phyloP scores from a whole-genome alignment of 2,113 vertebrate species.

The Passerina amoena region DNA sequence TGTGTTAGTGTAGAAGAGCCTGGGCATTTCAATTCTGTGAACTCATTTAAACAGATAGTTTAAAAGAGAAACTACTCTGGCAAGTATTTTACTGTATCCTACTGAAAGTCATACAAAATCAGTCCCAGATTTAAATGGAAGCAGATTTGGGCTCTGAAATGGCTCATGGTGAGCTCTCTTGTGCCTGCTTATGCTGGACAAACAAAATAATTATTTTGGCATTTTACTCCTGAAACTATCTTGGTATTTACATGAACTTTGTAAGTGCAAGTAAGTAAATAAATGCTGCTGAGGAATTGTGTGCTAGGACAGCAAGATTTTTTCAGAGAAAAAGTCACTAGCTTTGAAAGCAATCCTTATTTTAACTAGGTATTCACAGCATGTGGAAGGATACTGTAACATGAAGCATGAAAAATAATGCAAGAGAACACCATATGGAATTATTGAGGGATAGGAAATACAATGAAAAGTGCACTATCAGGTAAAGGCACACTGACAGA shows the following conservation, averaged over 20 bases:
- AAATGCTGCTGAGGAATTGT: neutral
- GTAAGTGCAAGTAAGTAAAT: neutral
- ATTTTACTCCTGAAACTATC: neutral
- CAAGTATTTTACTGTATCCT: neutral
- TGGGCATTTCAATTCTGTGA: neutral
- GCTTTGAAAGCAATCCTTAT: neutral
- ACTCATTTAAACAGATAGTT: neutral
- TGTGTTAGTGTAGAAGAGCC: neutral
- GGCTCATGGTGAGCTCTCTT: neutral
- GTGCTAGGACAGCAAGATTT: neutral
- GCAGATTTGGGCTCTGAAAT: neutral
- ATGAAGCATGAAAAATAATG: neutral
- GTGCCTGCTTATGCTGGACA: neutral
- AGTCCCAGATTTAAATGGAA: neutral
- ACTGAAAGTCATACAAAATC: neutral
- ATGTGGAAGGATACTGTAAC: neutral
- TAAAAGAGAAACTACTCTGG: neutral
- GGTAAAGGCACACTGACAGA: neutral
- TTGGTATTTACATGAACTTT: neutral
- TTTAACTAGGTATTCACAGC: neutral
- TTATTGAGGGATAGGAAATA: neutral
- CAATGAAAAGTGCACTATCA: neutral
- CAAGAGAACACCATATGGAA: neutral
- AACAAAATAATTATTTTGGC: neutral
- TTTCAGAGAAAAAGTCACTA: neutral